phyloP scores from a whole-genome alignment of 1,140 invertebrate species.

The Bradysia coprophila region DNA sequence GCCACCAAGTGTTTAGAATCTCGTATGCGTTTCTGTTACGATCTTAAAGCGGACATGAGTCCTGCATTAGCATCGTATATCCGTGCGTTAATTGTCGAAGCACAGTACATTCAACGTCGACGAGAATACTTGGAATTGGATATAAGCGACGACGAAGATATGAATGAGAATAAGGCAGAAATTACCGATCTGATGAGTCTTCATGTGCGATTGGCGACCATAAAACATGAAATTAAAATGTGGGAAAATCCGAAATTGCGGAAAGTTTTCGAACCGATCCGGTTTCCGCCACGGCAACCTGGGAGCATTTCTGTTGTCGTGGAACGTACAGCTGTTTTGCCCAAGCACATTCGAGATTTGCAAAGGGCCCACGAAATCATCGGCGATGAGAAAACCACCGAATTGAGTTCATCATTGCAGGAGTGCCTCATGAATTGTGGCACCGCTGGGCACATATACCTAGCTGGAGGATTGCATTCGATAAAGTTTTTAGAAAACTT shows the following conservation, averaged over 20 bases:
- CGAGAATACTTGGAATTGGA: constrained; percentile 27
- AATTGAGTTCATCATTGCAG: constrained; percentile 21
- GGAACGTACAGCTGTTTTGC: too few species aligned
- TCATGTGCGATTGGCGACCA: constrained; percentile 34
- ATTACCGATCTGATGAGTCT: constrained; percentile 29
- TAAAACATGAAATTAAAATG: constrained; percentile 37
- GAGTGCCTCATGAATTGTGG: constrained; percentile 27
- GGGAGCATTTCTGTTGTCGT: neutral
- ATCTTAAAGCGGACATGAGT: constrained; percentile 30
- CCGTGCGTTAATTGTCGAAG: constrained; percentile 31
- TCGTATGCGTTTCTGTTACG: constrained; percentile 34
- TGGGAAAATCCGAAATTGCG: constrained; percentile 37
- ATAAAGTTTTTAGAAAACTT: constrained; percentile 19
- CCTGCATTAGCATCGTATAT: constrained; percentile 31
- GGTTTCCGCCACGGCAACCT: too few species aligned
- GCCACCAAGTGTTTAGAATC: constrained; percentile 29
- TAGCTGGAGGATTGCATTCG: constrained; percentile 14
- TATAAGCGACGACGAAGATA: constrained; percentile 25
- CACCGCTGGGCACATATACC: constrained; percentile 11
- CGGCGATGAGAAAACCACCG: constrained; percentile 18
- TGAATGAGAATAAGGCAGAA: constrained; percentile 13
- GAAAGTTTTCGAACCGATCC: constrained; percentile 23
- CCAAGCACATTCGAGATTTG: constrained; percentile 26
- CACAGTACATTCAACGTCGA: constrained; percentile 28
- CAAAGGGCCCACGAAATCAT: constrained; percentile 21